Evolutionary conservation across 2,888 invertebrate genomes (phyloP), one percentile per base, ranked within the genome.

Genomic region (Phragmatobia fuliginosa): DNA sequence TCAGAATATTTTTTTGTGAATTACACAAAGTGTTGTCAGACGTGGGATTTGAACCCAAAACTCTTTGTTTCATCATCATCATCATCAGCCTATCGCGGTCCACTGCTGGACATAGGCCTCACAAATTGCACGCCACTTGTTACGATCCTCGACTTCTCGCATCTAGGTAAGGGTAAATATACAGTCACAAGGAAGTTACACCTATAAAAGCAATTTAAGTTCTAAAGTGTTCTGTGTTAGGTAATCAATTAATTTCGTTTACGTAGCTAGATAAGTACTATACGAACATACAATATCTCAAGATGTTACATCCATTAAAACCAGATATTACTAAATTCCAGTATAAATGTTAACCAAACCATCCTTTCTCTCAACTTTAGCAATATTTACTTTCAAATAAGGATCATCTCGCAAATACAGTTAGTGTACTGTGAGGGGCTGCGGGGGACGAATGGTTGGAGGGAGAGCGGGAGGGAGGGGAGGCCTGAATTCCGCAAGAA

Each of bases 401-500:
- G 79, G 82, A 78, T 78, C 79, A 80, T 82, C 82, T 76, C 61
- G 72, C 63, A 72, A 52, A 73, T 74, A 81, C 80, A 75, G 74
- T 78, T 76, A 78, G 72, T 77, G 72, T 79, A 71, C n/a, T 73
- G 68, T 68, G 74, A 70, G 71, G 73, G 63, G 14, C 52, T 33
- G n/a, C 71, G 73, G 79, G 81, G 82, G 82, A 68, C 33, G 77
- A 75, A 73, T 76, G 77, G 75, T 77, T 78, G 73, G 68, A 68
- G 75, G 65, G 66, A 60, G 60, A 14, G 63, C 69, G 71, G 60
- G 78, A 70, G 78, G 81, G 83, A 86, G 85, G 83, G 86, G 84
- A 86, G 85, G 78, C 79, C 85, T 84, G 86, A 92, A 93, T 91
- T 90, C 91, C 85, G 82, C 85, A 85, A 82, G 85, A 83, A 87